Evolutionary conservation across 2,888 invertebrate genomes (phyloP), one percentile per base, ranked within the genome.

Genomic region (Ormyrus rosae): DNA sequence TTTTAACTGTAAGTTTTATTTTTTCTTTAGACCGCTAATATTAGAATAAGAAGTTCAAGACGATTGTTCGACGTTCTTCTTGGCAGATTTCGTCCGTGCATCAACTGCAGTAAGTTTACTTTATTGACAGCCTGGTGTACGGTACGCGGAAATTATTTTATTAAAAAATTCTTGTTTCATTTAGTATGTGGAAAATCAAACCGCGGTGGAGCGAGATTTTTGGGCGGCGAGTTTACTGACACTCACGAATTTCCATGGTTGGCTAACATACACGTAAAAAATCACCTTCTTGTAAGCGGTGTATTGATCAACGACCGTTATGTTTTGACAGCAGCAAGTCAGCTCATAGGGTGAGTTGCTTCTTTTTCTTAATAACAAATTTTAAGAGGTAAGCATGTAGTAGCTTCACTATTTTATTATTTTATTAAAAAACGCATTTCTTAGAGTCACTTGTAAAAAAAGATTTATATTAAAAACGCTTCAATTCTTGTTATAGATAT

Each of bases 201-300:
- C 86, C 88, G 91, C 19, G 88, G 88, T 69, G 90, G 90, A 45
- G 85, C 86, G 2, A 88, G 91, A 9, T 86, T 92, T 2, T 82
- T 92, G 10, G 92, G 92, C 0, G 93, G 93, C 3, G 93, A 93
- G 85, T 88, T 87, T 72, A 89, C 91, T 19, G 88, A 89, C 58
- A 90, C 91, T 0, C 91, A 93, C 83, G 92, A 93, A 85, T 93
- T 92, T 87, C 93, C 93, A 0, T 93, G 93, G 93, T 88, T 93
- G 46, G 92, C 91, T 1, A 87, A 91, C 53, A 87, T 93, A 77
- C 91, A 92, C 81, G 87, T 92, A 34, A 90, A 89, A 72, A 91
- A 91, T 2, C 83, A 84, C 10, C 83, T 83, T 1, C 85, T 88
- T 11, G 84, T 92, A 45, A 91, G 91, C 58, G 93, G 93, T 6